A percentile compares a stretch with the other conserved stretches of the same genome.
Conservation (phyloP, 2,888 invertebrate species). For the Drosophila mercatorum region DNA sequence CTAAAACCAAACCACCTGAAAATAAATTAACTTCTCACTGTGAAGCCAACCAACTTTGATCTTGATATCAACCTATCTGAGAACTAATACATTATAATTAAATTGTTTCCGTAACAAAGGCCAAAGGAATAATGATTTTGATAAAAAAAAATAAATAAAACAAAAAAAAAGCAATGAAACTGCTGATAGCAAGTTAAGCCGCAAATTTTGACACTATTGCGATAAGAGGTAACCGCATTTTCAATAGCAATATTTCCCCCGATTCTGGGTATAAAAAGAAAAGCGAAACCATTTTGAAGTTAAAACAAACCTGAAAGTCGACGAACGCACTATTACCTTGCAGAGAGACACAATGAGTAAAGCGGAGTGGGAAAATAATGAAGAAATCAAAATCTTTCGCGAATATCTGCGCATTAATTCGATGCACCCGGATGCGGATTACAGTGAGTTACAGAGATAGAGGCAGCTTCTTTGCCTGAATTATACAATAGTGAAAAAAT, state of each 20-base stretch:
- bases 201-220: constrained; percentile 2
- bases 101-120: not conserved
- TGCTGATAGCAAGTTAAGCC: constrained; percentile 19
- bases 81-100: not conserved
- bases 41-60: not conserved
- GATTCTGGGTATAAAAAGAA: constrained; percentile 1
- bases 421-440: constrained; percentile 93
- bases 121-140: not conserved
- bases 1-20: not conserved
- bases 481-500: too few relatives aligned
- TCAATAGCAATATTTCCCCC: not conserved
- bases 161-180: not conserved
- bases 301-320: not conserved
- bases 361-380: constrained; percentile 83
- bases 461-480: too few relatives aligned
- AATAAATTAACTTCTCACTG: not conserved
- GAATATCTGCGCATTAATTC: constrained; percentile 93
- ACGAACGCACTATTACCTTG: not conserved
- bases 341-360: constrained; percentile 34
- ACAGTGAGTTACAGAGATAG: constrained; percentile 86
- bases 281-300: not conserved
- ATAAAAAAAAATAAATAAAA: not conserved
- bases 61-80: not conserved
- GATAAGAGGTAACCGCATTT: not conserved
- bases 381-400: constrained; percentile 90